Percentiles rank a stretch among this genome's conserved stretches.
Evolutionary conservation across 1,140 invertebrate genomes (phyloP).

Genomic region (Pectinophora gossypiella): DNA sequence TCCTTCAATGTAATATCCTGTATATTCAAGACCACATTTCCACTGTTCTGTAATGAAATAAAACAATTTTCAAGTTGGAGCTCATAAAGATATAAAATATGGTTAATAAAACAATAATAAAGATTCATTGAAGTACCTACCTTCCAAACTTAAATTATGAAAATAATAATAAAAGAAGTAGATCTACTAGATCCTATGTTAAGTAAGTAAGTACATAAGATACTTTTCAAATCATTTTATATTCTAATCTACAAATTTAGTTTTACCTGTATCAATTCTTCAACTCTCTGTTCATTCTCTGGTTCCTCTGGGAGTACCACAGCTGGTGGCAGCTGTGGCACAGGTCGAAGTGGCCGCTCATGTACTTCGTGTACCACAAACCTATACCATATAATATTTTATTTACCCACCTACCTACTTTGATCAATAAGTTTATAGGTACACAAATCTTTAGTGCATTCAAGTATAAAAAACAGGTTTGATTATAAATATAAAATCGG

Average conservation of each 20-base stretch:
- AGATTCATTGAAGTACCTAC: no score
- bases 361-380: background rate
- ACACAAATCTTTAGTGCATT: background rate
- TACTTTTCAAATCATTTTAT: no score
- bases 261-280: conserved; percentile 41
- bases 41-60: conserved; percentile 36
- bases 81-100: no score
- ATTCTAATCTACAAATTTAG: background rate
- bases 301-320: conserved; percentile 19
- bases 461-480: no score
- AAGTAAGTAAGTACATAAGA: no score
- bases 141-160: no score
- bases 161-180: no score
- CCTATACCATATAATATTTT: background rate
- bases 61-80: no score
- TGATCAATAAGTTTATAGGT: background rate
- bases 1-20: conserved; percentile 57
- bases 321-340: background rate
- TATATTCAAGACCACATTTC: conserved; percentile 44
- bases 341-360: background rate
- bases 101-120: no score
- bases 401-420: no score
- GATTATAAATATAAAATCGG: background rate
- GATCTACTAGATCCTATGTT: no score
- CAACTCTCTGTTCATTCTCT: conserved; percentile 35